These are phyloP conservation scores for Phenganax subtilis DNA, from an alignment of 92 coral and sea anemone genomes.

Conservation along the genomic window DNA sequence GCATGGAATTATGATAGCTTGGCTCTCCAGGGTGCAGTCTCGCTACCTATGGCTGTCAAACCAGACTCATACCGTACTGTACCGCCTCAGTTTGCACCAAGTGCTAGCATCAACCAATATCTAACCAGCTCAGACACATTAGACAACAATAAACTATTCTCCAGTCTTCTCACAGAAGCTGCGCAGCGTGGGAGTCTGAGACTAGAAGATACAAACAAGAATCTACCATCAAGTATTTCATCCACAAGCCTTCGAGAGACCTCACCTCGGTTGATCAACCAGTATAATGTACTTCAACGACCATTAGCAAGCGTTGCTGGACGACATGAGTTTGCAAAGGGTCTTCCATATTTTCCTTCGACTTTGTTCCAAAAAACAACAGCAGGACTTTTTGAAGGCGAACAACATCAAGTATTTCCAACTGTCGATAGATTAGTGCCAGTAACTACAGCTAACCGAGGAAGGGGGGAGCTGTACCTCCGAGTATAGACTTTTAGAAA, in stretches of 20 bases:
- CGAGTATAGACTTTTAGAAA: conserved; percentile 13
- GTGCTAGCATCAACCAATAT: conserved; percentile 22
- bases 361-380: conserved; percentile 31
- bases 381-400: conserved; percentile 7
- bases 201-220: conserved; percentile 27
- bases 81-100: conserved; percentile 12
- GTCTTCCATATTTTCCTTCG: conserved; percentile 30
- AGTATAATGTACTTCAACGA: conserved; percentile 31
- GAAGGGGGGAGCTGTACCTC: conserved; percentile 20
- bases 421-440: conserved; percentile 13
- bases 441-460: conserved; percentile 12
- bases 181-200: conserved; percentile 35
- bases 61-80: conserved; percentile 29
- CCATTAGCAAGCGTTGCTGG: conserved; percentile 25
- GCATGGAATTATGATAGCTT: conserved; percentile 34
- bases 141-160: conserved; percentile 33
- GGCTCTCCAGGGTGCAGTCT: conserved; percentile 28
- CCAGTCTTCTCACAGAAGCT: conserved; percentile 24
- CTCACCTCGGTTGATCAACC: conserved; percentile 32
- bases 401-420: conserved; percentile 9
- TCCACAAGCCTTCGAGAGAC: conserved; percentile 2
- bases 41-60: conserved; percentile 35
- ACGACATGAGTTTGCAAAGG: conserved; percentile 23
- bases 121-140: conserved; percentile 9
- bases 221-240: conserved; percentile 4